Base-by-base conservation (phyloP, 2,888 invertebrate genomes). In the Balanococcus diminutus region DNA sequence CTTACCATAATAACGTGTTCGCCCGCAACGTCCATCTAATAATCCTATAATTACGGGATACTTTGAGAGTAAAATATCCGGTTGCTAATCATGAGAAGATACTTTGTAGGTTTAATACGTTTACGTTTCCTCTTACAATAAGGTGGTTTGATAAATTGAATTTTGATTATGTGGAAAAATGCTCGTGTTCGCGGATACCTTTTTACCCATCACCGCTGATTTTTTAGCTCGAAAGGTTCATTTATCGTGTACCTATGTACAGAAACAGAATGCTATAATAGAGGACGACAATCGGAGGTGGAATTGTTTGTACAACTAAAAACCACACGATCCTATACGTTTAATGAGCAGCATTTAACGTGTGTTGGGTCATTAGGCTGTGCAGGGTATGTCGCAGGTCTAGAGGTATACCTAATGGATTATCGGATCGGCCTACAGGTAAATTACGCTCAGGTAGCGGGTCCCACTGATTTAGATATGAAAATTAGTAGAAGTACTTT, bases 11-110 rank as follows among this genome's bases (percentile, higher is more conserved):
- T 75, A 75, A 75, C 75, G 75, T 32, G 75, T 75, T 32, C n/a
- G 75, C 32, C 75, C 3, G 75, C 32, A 1, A n/a, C n/a, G 32
- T 16, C 28, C 31, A 36, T 32, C 75, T 75, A 75, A 75, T 75
- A 75, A 67, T 75, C 75, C 32, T 75, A 32, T 75, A 75, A 75
- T 75, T 75, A 75, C 28, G 32, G 75, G 31, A 67, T 67, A 75
- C 75, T 75, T 75, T 75, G 75, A 75, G 75, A 75, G 75, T 75
- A 75, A 75, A 75, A 75, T 75, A 75, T 75, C 75, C 75, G 75
- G 75, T 75, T 75, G 75, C 75, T 75, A 75, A 75, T 75, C 75
- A 75, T 32, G 75, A 75, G 75, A 32, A 75, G 75, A 75, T 75
- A 32, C 32, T 75, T 75, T 75, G 75, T 75, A 32, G 75, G 19